phyloP scores from a whole-genome alignment of 2,113 vertebrate genomes.

The Morone saxatilis region DNA sequence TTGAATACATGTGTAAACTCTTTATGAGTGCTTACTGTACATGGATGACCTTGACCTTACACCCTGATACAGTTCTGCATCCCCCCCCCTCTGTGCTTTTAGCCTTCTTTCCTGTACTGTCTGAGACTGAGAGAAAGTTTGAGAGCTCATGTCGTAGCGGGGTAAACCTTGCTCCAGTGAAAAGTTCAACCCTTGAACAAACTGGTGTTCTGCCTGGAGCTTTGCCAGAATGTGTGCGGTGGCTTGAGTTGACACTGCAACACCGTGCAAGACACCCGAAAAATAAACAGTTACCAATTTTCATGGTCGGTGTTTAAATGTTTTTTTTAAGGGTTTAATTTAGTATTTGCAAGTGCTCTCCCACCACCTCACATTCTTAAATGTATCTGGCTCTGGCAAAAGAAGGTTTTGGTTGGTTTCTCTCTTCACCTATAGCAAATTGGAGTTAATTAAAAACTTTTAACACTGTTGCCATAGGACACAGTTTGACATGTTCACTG shows the following conservation, averaged over 20 bases:
- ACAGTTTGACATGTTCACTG: neutral
- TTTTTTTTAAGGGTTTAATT: neutral
- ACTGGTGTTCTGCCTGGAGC: neutral
- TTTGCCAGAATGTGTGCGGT: neutral
- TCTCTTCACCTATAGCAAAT: neutral
- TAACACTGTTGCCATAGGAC: neutral
- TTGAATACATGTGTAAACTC: conserved; percentile 6
- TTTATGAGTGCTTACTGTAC: conserved; percentile 23
- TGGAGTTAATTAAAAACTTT: neutral
- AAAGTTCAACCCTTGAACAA: neutral
- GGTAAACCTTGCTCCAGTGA: neutral
- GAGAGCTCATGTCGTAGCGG: conserved; percentile 11
- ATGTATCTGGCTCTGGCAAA: neutral
- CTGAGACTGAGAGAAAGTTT: conserved; percentile 28
- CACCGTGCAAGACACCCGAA: neutral
- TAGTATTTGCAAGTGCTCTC: neutral
- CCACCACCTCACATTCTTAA: neutral
- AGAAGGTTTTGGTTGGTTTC: neutral
- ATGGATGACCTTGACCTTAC: conserved; percentile 14
- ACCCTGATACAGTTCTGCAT: neutral
- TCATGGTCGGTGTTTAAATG: neutral
- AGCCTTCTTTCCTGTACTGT: conserved; percentile 22
- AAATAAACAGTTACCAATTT: neutral
- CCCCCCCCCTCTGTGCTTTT: conserved; percentile 8
- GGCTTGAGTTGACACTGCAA: neutral